Base-by-base conservation (phyloP, 2,797 vertebrate genomes). In the Gambelia wislizenii region DNA sequence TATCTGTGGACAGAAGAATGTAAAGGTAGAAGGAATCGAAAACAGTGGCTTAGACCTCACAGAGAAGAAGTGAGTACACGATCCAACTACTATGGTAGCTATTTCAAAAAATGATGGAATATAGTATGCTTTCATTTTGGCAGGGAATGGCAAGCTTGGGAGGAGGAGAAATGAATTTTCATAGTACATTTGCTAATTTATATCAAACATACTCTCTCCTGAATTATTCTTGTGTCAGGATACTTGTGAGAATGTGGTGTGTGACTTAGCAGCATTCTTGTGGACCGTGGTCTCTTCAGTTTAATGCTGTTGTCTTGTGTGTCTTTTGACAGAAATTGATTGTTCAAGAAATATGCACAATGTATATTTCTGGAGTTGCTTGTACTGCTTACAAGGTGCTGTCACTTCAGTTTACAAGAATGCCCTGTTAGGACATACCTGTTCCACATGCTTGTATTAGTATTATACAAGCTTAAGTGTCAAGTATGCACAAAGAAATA, bases 31-130 rank as follows among this genome's bases (percentile, higher is more conserved):
- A 87, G 98, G 96, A 87, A 96, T 99, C 94, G 91, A 94, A 90
- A 97, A 98, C 93, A 99, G 98, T 91, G 99, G 99, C 79, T 97
- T 98, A 72, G 98, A 99, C 96, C 98, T 99, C 94, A 98, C 96
- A 3, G 97, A 99, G 88, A 98, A 98, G 93, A 99, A 98, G 99
- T 99, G 86, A 97, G 97, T 98, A 96, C 93, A 69, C 84, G 12
- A 42, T 92, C 91, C 52, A 79, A 79, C 7, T n/a, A 54, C 1
- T 84, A 0, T 75, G 90, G 79, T 80, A 89, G 83, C 64, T 93
- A 52, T 78, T 79, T 89, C 83, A 90, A 52, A 0, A 1, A 72
- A 61, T 69, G 70, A 20, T 89, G 76, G 74, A 33, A 69, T 69
- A 79, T 87, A 90, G 47, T 10, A 25, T 83, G 52, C 56, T 39